Base-by-base conservation (phyloP, 2,888 invertebrate species). In the Mesorhabditis sp. region DNA sequence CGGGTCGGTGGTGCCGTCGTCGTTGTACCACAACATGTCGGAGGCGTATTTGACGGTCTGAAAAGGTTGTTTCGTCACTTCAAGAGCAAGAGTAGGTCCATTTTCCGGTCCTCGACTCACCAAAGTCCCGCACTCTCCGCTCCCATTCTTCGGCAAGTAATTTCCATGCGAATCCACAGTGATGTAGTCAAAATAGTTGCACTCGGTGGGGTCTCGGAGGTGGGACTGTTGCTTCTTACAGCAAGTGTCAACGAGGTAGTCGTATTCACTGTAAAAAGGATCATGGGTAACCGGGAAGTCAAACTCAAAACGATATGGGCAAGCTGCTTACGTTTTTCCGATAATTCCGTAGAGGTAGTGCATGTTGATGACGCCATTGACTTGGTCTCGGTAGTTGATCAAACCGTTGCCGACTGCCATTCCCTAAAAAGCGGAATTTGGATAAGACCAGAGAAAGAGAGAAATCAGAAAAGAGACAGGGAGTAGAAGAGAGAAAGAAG, bases 361-460 rank as follows among this genome's bases (percentile, higher is more conserved):
- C 43, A 67, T 75, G 4, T 75, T 72, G 7, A 78, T 67, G 7
- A 76, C 45, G 42, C 69, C 72, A 70, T 81, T 81, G 70, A 73
- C 74, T 65, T 80, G 75, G 45, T 73, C 70, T 28, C 65, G 68
- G 50, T 70, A 70, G 64, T 68, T 74, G 43, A 81, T 50, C 64
- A 75, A 72, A 28, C 78, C 81, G 65, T 81, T 82, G 6, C 76
- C 82, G 44, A 82, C 69, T 15, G 69, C 69, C 70, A 76, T 72
- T 43, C 76, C 76, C 58, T 43, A 70, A 66, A 13, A 76, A 28
- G 28, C 28, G 28, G 28, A 28, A 28, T 28, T 28, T 28, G 1
- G 28, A 28, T 28, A 28, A 28, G 28, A 28, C 28, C 1, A 28
- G 28, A 28, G 28, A 28, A 28, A 28, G 28, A 28, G 28, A 28